Evolutionary conservation across 2,113 vertebrate species (phyloP), one percentile per base, ranked within the genome.

Genomic region (Cariama cristata): DNA sequence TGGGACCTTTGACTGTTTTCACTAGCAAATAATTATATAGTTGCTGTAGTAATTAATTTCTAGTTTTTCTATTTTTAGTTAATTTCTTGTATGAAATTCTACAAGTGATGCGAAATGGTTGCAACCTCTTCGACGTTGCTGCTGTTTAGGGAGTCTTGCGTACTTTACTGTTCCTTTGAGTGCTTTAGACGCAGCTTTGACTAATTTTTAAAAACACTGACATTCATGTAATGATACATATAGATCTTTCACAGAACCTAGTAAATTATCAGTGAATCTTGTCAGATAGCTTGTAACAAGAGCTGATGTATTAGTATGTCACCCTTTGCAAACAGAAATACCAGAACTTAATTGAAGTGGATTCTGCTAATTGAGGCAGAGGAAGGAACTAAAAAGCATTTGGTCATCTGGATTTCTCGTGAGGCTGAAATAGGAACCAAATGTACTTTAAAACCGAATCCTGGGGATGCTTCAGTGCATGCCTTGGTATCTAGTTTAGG

Each of bases 311-410:
- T 66, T 50, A 63, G 11, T 50, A 28, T 64, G 62, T 74, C 44
- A 4, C 56, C 62, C 23, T 85, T 91, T 86, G 59, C 82, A 66
- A 73, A 47, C 56, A 94, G 88, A 75, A 84, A 53, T 62, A 68
- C 21, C 66, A 92, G 73, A 84, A 75, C 22, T 71, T 84, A 87
- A 82, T 89, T 45, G 58, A 89, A 93, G 76, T 69, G 49, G 58
- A 50, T 93, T 89, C 73, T 94, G 82, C 71, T 96, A 97, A 87
- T 81, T 85, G 64, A 75, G 67, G 23, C 79, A 85, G 86, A 94
- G 84, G 93, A 94, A 97, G 92, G 86, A 91, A 79, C 81, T 96
- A 76, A 76, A 93, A 95, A 86, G 75, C 79, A 6, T 88, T 91
- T 95, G 80, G 80, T 95, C 84, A 18, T 87, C 62, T 79, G 74